These are phyloP conservation scores for Pocillopora damicornis DNA, from an alignment of 64 coral and sea anemone species.

Conservation along the genomic window DNA sequence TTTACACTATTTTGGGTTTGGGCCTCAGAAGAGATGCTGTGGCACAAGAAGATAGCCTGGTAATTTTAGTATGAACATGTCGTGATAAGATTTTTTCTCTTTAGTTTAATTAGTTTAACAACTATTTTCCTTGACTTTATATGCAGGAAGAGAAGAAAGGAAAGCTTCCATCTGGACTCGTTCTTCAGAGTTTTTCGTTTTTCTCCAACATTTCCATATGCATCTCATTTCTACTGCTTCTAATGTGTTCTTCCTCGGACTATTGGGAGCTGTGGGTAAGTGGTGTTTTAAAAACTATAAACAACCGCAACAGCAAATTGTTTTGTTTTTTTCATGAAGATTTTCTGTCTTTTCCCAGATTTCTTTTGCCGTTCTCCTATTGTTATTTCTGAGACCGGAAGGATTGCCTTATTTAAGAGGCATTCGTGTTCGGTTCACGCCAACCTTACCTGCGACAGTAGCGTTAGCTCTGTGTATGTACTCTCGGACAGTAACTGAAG, in stretches of 20 bases:
- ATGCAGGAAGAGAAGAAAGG: slow-evolving; percentile 59
- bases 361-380: slow-evolving; percentile 18
- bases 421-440: slow-evolving; percentile 19
- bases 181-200: slow-evolving; percentile 45
- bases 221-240: slow-evolving; percentile 46
- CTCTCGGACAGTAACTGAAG: slow-evolving; percentile 48
- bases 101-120: neutral
- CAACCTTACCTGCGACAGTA: slow-evolving; percentile 33
- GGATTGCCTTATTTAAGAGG: slow-evolving; percentile 28
- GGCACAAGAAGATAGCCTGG: slow-evolving; percentile 39
- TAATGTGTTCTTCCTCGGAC: slow-evolving; percentile 48
- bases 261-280: slow-evolving; percentile 90
- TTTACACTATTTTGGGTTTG: slow-evolving; percentile 43
- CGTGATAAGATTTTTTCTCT: neutral
- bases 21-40: slow-evolving; percentile 29
- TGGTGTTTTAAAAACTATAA: neutral
- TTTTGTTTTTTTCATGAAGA: neutral
- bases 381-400: slow-evolving; percentile 68
- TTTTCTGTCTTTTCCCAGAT: slow-evolving; percentile 4
- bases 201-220: slow-evolving; percentile 59
- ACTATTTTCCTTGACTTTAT: neutral
- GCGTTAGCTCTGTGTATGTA: slow-evolving; percentile 55
- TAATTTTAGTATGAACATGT: neutral
- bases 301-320: neutral
- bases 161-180: slow-evolving; percentile 25